A percentile compares a stretch with the other conserved stretches of the same genome.
Conservation (phyloP, 2,113 vertebrate genomes). For the Myotis lucifugus region DNA sequence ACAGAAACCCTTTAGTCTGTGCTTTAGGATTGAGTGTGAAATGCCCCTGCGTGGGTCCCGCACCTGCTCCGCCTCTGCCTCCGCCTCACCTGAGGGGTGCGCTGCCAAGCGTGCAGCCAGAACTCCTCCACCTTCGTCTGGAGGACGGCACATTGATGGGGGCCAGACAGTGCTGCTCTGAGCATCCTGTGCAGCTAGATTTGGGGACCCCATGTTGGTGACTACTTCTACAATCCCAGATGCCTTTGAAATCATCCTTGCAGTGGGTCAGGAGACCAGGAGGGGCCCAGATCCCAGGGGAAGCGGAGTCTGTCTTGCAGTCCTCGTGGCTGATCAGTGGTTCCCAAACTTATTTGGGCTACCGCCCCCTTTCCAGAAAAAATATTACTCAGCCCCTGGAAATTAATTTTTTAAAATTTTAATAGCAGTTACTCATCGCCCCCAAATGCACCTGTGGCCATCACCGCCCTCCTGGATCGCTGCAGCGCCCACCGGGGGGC, state of each 20-base stretch:
- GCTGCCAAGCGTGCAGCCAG: neutral
- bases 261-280: fast-evolving
- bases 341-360: too few relatives aligned
- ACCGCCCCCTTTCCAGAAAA: too few relatives aligned
- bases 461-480: too few relatives aligned
- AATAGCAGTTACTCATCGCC: too few relatives aligned
- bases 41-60: neutral
- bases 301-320: neutral
- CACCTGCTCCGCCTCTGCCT: neutral
- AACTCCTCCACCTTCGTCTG: fast-evolving
- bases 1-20: too few relatives aligned
- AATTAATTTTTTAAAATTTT: too few relatives aligned
- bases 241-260: neutral
- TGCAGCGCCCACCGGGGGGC: too few relatives aligned
- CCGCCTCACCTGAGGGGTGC: too few relatives aligned
- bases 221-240: neutral
- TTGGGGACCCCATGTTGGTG: neutral
- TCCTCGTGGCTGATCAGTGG: neutral
- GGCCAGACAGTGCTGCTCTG: neutral
- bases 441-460: too few relatives aligned
- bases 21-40: neutral
- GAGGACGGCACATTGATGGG: fast-evolving
- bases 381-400: too few relatives aligned
- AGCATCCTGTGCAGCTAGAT: neutral
- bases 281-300: neutral